Evolutionary conservation across 2,797 vertebrate genomes (phyloP).

Genomic region (Acipenser transmontanus): DNA sequence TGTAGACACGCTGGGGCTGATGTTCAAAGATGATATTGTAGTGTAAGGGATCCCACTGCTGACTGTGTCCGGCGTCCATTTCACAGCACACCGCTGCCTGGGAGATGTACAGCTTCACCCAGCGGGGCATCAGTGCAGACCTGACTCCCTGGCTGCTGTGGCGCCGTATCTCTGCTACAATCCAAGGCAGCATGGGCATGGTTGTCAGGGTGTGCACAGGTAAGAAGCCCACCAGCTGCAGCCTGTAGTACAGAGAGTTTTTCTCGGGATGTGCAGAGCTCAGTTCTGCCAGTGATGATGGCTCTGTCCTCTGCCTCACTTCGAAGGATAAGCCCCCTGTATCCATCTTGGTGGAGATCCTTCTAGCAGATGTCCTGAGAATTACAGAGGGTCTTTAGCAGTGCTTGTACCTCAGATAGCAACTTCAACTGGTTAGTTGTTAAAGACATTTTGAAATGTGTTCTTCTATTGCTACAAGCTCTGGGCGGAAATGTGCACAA

Average conservation of each 20-base stretch:
- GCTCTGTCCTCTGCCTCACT: constrained; percentile 58
- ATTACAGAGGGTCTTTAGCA: too few species aligned
- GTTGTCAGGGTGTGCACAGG: constrained; percentile 79
- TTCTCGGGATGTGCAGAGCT: constrained; percentile 38
- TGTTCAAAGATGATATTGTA: constrained; percentile 77
- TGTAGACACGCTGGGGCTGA: constrained; percentile 75
- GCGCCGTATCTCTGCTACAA: constrained; percentile 79
- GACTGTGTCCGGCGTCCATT: constrained; percentile 45
- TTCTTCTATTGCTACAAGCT: too few species aligned
- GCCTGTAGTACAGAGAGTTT: constrained; percentile 61
- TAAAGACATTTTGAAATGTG: too few species aligned
- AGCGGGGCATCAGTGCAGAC: too few species aligned
- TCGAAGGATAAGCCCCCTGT: constrained; percentile 67
- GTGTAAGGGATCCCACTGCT: constrained; percentile 79
- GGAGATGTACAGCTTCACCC: constrained; percentile 65
- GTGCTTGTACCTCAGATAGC: too few species aligned
- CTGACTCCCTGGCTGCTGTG: constrained; percentile 17
- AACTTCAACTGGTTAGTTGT: too few species aligned
- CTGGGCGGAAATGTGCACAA: too few species aligned
- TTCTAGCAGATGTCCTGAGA: too few species aligned
- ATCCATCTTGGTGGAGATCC: constrained; percentile 9
- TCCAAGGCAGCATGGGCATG: constrained; percentile 91
- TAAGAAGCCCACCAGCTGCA: constrained; percentile 75
- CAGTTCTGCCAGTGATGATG: constrained; percentile 47
- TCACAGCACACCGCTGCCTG: constrained; percentile 67